Conservation (phyloP, 2,888 invertebrate genomes). For the Luperina nickerlii region DNA sequence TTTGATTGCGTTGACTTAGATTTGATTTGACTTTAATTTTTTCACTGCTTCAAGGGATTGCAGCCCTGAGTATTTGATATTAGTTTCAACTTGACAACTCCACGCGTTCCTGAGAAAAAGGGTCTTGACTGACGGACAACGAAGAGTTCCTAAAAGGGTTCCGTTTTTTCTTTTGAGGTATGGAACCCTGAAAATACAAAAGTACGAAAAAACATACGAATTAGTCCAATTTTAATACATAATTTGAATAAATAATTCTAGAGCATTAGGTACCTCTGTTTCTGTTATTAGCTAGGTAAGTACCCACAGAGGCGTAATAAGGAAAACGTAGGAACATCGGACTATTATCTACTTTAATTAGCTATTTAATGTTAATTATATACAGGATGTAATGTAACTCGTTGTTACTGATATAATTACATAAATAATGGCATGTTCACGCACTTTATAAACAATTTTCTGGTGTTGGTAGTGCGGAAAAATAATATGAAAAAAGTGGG, state of each 20-base stretch:
- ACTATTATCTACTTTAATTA: constrained; percentile 85
- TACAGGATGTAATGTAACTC: constrained; percentile 83
- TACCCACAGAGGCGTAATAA: constrained; percentile 72
- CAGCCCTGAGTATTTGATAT: too few relatives aligned
- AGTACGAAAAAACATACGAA: neutral
- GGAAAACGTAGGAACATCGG: constrained; percentile 80
- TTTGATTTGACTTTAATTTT: too few relatives aligned
- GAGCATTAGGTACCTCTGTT: constrained; percentile 20
- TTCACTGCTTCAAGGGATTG: too few relatives aligned
- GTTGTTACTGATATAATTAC: constrained; percentile 83
- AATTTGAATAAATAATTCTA: constrained; percentile 38
- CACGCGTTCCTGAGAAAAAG: too few relatives aligned
- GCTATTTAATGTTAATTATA: constrained; percentile 87
- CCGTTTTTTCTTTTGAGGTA: too few relatives aligned
- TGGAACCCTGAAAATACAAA: too few relatives aligned
- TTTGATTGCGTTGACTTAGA: too few relatives aligned
- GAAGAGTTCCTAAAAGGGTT: too few relatives aligned
- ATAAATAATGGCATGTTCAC: constrained; percentile 79
- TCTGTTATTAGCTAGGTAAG: constrained; percentile 43
- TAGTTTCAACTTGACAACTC: too few relatives aligned
- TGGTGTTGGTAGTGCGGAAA: constrained; percentile 84
- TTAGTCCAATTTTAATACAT: constrained; percentile 15
- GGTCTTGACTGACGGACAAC: too few relatives aligned
- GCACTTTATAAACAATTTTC: constrained; percentile 82
- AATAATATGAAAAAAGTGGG: constrained; percentile 65